Evolutionary conservation across 1,140 invertebrate genomes (phyloP).

Genomic region (Ceratitis capitata): DNA sequence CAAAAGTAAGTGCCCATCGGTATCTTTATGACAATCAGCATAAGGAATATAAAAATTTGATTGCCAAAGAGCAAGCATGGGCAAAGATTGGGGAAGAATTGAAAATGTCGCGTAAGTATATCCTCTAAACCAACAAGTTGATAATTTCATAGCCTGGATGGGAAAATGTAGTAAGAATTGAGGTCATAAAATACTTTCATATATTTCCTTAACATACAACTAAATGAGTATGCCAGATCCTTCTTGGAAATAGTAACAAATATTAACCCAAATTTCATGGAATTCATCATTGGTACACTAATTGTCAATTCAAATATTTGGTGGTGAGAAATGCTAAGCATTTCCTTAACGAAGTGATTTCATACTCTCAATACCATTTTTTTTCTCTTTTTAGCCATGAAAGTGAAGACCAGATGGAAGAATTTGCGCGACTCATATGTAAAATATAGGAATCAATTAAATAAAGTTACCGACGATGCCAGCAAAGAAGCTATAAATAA

Average conservation of each 20-base stretch:
- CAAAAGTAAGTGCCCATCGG: neutral
- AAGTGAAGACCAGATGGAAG: neutral
- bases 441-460: constrained; percentile 6
- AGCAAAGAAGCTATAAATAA: neutral
- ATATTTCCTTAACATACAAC: no score
- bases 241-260: neutral
- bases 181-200: no score
- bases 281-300: no score
- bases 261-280: no score
- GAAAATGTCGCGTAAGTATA: constrained; percentile 18
- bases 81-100: constrained; percentile 5
- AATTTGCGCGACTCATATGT: neutral
- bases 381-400: neutral
- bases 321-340: neutral
- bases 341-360: no score
- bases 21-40: neutral
- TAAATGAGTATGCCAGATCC: neutral
- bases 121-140: neutral
- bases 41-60: neutral
- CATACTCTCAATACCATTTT: no score
- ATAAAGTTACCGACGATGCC: neutral
- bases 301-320: no score
- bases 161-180: neutral
- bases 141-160: neutral
- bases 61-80: constrained; percentile 9